A percentile compares a stretch with the other conserved stretches of the same genome.
These are phyloP conservation scores for Tetragonula carbonaria DNA, from an alignment of 2,888 invertebrate genomes.

Conservation along the genomic window DNA sequence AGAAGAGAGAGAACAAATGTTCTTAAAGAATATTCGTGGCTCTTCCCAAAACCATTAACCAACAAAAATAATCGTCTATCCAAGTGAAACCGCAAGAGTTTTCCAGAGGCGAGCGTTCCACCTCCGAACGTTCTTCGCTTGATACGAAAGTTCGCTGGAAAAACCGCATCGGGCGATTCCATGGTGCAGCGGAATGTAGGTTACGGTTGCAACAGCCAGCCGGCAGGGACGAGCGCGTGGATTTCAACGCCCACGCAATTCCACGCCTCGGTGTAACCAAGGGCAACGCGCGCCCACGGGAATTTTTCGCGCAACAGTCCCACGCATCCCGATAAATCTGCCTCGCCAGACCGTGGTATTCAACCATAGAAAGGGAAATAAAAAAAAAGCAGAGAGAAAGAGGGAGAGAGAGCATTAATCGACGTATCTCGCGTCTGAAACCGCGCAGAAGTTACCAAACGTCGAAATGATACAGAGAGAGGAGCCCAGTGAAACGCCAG, in stretches of 20 bases:
- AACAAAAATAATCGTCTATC: no score
- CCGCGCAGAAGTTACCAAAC: slow-evolving; percentile 10
- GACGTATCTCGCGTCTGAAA: slow-evolving; percentile 11
- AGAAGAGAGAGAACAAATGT: no score
- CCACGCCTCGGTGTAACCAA: slow-evolving; percentile 16
- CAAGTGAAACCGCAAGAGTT: no score
- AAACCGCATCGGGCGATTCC: neutral
- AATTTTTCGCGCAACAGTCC: slow-evolving; percentile 52
- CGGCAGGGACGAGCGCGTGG: slow-evolving; percentile 4
- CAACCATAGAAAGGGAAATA: no score
- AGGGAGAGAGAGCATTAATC: slow-evolving; percentile 1
- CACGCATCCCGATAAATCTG: slow-evolving; percentile 44
- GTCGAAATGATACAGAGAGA: slow-evolving; percentile 28
- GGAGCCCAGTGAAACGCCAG: neutral
- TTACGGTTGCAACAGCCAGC: neutral
- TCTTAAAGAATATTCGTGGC: no score
- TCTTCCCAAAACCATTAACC: no score
- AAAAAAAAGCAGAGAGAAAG: neutral
- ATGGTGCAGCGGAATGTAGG: slow-evolving; percentile 1
- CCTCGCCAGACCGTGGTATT: neutral
- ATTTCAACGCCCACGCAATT: neutral
- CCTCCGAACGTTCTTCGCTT: no score
- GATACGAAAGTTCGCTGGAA: no score
- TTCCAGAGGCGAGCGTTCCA: no score
- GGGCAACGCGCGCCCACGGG: slow-evolving; percentile 38